Evolutionary conservation across 2,113 vertebrate genomes (phyloP).

Genomic region (Pygathrix nemaeus): DNA sequence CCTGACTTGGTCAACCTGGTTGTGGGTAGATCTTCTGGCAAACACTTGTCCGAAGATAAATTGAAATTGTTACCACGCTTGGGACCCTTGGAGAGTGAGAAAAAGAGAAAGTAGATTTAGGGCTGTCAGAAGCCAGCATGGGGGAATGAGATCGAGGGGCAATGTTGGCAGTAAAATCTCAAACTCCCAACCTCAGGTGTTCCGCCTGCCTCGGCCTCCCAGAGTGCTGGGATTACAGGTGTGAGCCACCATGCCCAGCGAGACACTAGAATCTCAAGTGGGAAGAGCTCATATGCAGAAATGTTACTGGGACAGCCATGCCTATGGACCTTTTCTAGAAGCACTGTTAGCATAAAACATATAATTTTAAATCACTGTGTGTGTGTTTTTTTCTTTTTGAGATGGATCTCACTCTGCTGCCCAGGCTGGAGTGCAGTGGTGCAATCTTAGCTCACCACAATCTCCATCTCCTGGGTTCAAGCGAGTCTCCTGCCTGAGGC

Average conservation of each 20-base stretch:
- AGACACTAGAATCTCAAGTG: neutral
- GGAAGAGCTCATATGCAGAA: neutral
- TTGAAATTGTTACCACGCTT: neutral
- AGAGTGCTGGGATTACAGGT: no score
- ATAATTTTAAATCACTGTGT: neutral
- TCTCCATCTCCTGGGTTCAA: no score
- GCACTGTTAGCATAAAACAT: no score
- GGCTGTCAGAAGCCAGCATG: neutral
- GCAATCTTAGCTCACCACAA: no score
- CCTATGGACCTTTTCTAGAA: neutral
- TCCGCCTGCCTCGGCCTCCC: no score
- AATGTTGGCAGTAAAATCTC: fast-evolving
- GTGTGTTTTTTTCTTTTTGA: neutral
- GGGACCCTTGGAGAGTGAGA: neutral
- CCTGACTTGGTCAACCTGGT: neutral
- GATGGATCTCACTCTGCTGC: no score
- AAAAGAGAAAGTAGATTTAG: fast-evolving
- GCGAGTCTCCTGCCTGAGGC: no score
- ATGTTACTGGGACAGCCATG: fast-evolving
- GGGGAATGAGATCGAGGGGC: neutral
- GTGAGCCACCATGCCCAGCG: no score
- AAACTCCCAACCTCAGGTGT: no score
- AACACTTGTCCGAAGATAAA: neutral
- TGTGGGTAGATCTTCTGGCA: neutral
- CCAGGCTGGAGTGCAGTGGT: no score